Percentiles rank a stretch among this genome's conserved stretches.
Evolutionary conservation across 1,140 invertebrate species (phyloP).

Genomic region (Sitodiplosis mosellana): DNA sequence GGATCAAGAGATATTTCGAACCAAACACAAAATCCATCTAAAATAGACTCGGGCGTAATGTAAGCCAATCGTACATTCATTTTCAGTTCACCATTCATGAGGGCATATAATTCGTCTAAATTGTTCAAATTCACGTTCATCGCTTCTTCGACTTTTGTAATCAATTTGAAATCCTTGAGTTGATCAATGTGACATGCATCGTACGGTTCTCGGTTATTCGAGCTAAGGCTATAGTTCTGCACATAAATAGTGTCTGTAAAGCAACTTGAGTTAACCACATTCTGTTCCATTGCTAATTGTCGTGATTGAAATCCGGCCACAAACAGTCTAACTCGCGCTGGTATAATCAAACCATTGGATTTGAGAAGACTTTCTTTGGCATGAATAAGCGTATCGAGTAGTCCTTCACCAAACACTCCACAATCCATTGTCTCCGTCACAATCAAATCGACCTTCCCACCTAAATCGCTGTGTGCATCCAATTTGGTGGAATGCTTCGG

Average conservation of each 20-base stretch:
- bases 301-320: constrained; percentile 35
- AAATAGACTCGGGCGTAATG: constrained; percentile 25
- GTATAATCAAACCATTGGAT: constrained; percentile 33
- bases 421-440: constrained; percentile 66
- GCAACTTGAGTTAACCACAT: constrained; percentile 13
- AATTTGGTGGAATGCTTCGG: constrained; percentile 34
- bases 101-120: constrained; percentile 27
- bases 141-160: constrained; percentile 36
- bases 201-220: constrained; percentile 34
- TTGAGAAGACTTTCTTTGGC: constrained; percentile 40
- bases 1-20: constrained; percentile 56
- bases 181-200: constrained; percentile 38
- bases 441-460: constrained; percentile 38
- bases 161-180: constrained; percentile 32
- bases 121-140: constrained; percentile 45
- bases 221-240: constrained; percentile 25
- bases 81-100: constrained; percentile 24
- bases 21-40: constrained; percentile 48
- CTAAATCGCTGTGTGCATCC: constrained; percentile 31
- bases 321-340: constrained; percentile 40
- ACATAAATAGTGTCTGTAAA: constrained; percentile 14
- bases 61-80: constrained; percentile 20
- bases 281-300: constrained; percentile 23
- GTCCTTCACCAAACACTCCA: constrained; percentile 54
- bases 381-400: constrained; percentile 44